Evolutionary conservation across 2,113 vertebrate genomes (phyloP).

Genomic region (Colius striatus): DNA sequence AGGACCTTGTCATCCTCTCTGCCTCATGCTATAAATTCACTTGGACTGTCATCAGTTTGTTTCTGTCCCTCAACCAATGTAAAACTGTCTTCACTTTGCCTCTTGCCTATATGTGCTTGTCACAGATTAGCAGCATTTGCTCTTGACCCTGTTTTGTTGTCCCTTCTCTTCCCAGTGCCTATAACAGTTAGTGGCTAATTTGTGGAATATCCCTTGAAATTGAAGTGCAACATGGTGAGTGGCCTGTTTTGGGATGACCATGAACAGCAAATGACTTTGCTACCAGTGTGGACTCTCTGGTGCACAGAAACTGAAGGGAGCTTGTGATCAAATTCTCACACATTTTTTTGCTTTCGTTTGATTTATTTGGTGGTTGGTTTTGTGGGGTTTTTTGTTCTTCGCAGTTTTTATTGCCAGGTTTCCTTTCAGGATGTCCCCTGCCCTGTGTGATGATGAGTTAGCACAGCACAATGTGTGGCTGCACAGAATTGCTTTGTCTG

Average conservation of each 20-base stretch:
- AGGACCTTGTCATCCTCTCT: not conserved
- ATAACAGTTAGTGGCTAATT: not conserved
- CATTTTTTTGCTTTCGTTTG: conserved; percentile 2
- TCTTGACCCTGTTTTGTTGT: conserved; percentile 12
- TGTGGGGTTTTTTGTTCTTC: not conserved
- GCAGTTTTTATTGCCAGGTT: not conserved
- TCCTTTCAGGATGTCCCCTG: not conserved
- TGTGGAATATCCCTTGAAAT: not conserved
- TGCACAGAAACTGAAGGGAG: not conserved
- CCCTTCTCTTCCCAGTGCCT: not conserved
- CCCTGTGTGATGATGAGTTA: not conserved
- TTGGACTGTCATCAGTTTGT: not conserved
- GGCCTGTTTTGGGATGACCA: not conserved
- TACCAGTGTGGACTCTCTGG: not conserved
- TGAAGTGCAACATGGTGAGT: not conserved
- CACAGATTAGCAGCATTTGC: not conserved
- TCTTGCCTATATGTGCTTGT: not conserved
- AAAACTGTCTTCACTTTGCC: not conserved
- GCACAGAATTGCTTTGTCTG: not conserved
- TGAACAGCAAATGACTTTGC: not conserved
- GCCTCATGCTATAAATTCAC: conserved; percentile 24
- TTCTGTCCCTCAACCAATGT: not conserved
- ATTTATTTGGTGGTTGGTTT: not conserved
- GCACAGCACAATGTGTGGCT: not conserved
- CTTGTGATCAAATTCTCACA: not conserved